Evolutionary conservation across 2,888 invertebrate species (phyloP), one percentile per base, ranked within the genome.

Genomic region (Drosophila monieri): DNA sequence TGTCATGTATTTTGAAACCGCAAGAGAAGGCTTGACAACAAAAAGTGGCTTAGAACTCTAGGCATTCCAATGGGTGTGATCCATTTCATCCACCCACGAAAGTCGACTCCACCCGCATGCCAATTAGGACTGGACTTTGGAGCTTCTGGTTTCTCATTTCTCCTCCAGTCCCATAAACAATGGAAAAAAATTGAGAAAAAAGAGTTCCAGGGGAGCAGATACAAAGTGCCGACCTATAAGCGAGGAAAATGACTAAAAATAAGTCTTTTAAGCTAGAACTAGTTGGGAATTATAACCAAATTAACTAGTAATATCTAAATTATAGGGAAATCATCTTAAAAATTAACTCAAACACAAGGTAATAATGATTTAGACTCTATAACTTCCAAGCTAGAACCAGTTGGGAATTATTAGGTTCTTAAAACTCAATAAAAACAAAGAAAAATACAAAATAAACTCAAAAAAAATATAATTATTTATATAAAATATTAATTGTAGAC

Each of bases 71-170:
- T 46, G 43, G 66, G 65, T 35, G 66, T 49, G 53, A 41, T 27
- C 32, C 25, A 32, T 47, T 52, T 41, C 27, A 41, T 10, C 41
- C 41, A 18, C 41, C 15, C 15, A 43, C n/a, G 14, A 21, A 25
- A 47, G 14, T 9, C 39, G 47, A 51, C 37, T 64, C 52, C 65
- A 39, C 47, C 44, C 72, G 72, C 64, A 70, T 72, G 55, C 43
- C 64, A 64, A 70, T 71, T 70, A 64, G 64, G 32, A 35, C 27
- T 27, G 27, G 73, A 43, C 39, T 41, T 8, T 41, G 39, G 14
- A 41, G 8, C 6, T 18, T 3, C 15, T 15, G 15, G 3, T 9
- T 18, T 23, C 21, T 5, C 21, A 23, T 23, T 23, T 23, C 21
- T 23, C 21, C 21, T 0, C 21, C 4, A 23, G 21, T 23, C 21